phyloP scores from a whole-genome alignment of 2,113 vertebrate species.

The Nettapus auritus region DNA sequence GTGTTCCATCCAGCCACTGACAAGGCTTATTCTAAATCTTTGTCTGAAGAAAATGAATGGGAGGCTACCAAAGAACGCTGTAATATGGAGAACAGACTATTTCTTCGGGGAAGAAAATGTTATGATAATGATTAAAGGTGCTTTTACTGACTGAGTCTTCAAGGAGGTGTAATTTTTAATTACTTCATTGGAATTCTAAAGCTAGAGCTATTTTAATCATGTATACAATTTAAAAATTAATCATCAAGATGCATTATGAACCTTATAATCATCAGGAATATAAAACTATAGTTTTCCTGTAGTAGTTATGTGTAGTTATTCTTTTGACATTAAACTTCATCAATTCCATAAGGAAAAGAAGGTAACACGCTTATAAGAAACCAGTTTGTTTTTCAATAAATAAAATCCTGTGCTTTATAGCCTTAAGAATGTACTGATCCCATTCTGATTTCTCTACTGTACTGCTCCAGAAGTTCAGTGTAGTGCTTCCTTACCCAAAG shows the following conservation, averaged over 20 bases:
- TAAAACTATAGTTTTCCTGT: neutral
- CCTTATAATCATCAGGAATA: neutral
- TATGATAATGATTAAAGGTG: conserved; percentile 42
- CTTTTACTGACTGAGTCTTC: conserved; percentile 33
- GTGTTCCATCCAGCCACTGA: neutral
- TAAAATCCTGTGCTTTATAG: neutral
- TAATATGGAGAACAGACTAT: neutral
- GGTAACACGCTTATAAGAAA: neutral
- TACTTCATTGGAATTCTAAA: conserved; percentile 20
- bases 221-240: neutral
- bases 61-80: neutral
- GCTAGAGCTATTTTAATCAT: conserved; percentile 29
- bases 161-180: conserved; percentile 44
- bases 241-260: neutral
- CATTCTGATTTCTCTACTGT: neutral
- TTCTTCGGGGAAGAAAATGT: conserved; percentile 3
- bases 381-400: neutral
- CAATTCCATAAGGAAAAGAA: neutral
- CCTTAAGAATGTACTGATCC: neutral
- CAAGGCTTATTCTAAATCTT: conserved; percentile 38
- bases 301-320: neutral
- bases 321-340: neutral
- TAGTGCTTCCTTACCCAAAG: neutral
- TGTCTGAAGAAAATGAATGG: conserved; percentile 48
- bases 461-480: neutral